Evolutionary conservation across 2,888 invertebrate species (phyloP).

Genomic region (Tridacna gigas): DNA sequence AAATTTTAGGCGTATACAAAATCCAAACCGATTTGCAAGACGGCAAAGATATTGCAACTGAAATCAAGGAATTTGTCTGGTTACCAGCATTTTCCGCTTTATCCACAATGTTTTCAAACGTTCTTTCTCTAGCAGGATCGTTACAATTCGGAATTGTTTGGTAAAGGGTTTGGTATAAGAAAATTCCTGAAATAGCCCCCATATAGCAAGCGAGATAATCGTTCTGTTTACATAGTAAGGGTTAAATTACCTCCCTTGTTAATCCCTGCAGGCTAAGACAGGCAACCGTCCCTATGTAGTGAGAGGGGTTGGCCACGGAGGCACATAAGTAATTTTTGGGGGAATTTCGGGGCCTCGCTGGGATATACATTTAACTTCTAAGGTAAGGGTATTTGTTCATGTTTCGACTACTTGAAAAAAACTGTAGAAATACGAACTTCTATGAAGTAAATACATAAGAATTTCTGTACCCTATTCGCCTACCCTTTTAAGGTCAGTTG

Average conservation of each 20-base stretch:
- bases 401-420: conserved; percentile 13
- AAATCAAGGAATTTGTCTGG: no score
- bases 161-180: neutral
- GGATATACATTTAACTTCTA: conserved; percentile 36
- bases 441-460: conserved; percentile 13
- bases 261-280: conserved; percentile 67
- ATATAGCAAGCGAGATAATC: conserved; percentile 7
- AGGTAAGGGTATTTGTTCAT: conserved; percentile 52
- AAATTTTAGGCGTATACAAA: no score
- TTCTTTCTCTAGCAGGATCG: no score
- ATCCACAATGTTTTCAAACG: no score
- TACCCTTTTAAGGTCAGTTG: conserved; percentile 66
- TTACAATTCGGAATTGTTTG: no score
- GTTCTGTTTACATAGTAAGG: conserved; percentile 59
- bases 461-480: conserved; percentile 60
- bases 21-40: no score
- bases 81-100: no score
- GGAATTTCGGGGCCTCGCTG: conserved; percentile 35
- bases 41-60: no score
- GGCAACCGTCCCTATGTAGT: conserved; percentile 50
- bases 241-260: conserved; percentile 62
- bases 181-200: neutral
- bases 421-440: neutral
- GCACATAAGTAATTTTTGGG: conserved; percentile 45
- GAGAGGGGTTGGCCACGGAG: conserved; percentile 52